Percentiles rank a stretch among this genome's conserved stretches.
Conservation (phyloP, 2,113 vertebrate genomes). For the Lophius piscatorius region DNA sequence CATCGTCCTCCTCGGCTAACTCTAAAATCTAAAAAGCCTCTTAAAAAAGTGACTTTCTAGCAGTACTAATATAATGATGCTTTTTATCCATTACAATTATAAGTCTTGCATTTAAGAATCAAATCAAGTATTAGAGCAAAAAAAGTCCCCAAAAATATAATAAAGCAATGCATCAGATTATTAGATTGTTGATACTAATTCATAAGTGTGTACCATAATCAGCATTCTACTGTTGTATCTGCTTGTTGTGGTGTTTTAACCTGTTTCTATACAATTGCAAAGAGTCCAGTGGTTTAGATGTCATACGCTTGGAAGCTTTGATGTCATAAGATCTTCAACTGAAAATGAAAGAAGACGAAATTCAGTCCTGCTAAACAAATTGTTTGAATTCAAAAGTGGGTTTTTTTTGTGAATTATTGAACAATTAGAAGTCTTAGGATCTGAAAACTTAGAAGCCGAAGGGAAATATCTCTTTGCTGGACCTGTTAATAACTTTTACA, state of each 20-base stretch:
- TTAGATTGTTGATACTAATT: neutral
- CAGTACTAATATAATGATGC: neutral
- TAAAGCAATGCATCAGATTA: neutral
- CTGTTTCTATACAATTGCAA: neutral
- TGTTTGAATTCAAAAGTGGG: neutral
- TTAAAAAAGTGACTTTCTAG: neutral
- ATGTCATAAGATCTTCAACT: too few species aligned
- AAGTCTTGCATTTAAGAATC: neutral
- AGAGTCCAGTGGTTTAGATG: too few species aligned
- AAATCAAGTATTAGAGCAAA: too few species aligned
- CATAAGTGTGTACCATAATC: too few species aligned
- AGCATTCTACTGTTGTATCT: neutral
- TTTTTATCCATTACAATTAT: neutral
- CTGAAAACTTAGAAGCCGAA: neutral
- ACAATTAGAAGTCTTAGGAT: neutral
- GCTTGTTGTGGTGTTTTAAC: neutral
- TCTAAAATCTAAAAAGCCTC: conserved; percentile 8
- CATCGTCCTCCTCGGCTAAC: conserved; percentile 20
- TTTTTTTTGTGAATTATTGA: neutral
- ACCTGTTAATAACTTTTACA: too few species aligned
- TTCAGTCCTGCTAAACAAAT: neutral
- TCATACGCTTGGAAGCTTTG: too few species aligned
- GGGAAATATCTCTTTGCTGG: too few species aligned
- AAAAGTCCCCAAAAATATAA: too few species aligned
- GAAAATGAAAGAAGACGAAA: neutral